Conservation (phyloP, 2,113 vertebrate genomes). For the Coturnix japonica region DNA sequence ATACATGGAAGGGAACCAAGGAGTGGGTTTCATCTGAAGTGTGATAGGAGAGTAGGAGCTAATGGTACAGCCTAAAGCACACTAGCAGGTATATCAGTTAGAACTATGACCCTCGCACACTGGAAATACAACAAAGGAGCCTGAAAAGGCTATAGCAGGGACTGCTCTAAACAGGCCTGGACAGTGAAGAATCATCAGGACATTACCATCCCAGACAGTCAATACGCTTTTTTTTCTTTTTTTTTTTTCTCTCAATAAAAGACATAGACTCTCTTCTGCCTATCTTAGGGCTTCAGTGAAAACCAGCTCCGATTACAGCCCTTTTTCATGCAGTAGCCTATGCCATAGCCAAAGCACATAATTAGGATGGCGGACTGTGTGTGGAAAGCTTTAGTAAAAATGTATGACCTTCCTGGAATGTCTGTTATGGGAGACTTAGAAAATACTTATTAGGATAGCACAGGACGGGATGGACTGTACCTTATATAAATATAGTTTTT, state of each 20-base stretch:
- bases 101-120: not conserved
- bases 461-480: not conserved
- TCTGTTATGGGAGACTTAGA: accelerated
- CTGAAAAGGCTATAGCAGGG: not conserved
- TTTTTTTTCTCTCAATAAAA: not conserved
- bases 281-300: not conserved
- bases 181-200: not conserved
- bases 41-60: not conserved
- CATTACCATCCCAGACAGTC: not conserved
- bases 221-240: not conserved
- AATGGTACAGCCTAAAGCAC: accelerated
- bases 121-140: not conserved
- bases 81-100: not conserved
- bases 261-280: not conserved
- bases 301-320: not conserved
- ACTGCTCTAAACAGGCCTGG: not conserved
- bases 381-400: not conserved
- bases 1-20: not conserved
- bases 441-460: not conserved
- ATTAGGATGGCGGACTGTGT: not conserved
- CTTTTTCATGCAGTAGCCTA: not conserved
- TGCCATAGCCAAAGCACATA: not conserved
- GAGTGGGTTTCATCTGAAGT: not conserved
- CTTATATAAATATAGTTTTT: not conserved
- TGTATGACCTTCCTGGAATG: not conserved